Evolutionary conservation across 2,113 vertebrate species (phyloP).

Genomic region (Sander lucioperca): DNA sequence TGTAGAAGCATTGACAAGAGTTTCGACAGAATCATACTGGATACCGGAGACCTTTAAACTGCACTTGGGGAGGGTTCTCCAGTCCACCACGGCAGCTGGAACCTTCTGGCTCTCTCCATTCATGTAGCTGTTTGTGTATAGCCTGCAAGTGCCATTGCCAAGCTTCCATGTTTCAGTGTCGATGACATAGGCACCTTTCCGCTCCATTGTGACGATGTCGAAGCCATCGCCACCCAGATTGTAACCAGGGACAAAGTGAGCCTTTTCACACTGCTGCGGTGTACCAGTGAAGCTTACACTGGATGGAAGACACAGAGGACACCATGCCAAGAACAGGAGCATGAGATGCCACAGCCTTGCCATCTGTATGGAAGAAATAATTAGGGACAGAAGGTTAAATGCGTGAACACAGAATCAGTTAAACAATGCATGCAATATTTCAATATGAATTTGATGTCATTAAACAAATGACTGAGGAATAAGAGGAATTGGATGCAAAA

Average conservation of each 20-base stretch:
- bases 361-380: constrained; percentile 23
- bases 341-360: neutral
- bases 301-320: neutral
- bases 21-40: constrained; percentile 63
- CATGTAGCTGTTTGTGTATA: constrained; percentile 31
- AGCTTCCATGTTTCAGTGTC: constrained; percentile 56
- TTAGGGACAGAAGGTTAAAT: neutral
- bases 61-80: constrained; percentile 43
- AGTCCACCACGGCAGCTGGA: constrained; percentile 48
- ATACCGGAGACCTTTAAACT: constrained; percentile 42
- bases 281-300: constrained; percentile 1
- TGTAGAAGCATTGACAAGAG: constrained; percentile 50
- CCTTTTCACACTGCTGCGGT: constrained; percentile 31
- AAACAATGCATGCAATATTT: neutral
- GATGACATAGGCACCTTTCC: constrained; percentile 62
- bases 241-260: constrained; percentile 56
- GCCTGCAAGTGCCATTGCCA: constrained; percentile 31
- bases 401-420: neutral
- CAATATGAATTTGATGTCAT: neutral
- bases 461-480: neutral
- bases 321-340: constrained; percentile 38
- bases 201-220: constrained; percentile 61
- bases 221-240: constrained; percentile 64
- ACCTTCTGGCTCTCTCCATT: constrained; percentile 18
- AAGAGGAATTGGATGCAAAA: neutral